phyloP scores from a whole-genome alignment of 2,113 vertebrate genomes.

The Hypocryptadius cinnamomeus region DNA sequence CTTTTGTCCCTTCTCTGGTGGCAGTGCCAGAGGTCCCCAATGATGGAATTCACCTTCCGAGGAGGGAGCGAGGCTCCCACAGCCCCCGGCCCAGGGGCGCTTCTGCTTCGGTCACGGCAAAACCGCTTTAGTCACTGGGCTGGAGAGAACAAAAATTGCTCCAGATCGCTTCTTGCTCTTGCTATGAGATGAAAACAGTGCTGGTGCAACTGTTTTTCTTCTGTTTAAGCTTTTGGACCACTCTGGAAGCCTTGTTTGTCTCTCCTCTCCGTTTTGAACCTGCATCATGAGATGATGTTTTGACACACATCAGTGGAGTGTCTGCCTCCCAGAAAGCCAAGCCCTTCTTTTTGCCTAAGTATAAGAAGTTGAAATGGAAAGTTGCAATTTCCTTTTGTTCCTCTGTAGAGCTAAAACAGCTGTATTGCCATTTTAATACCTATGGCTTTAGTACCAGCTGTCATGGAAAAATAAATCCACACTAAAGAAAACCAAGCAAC shows the following conservation, averaged over 20 bases:
- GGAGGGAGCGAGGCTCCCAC: neutral
- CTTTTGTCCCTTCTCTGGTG: neutral
- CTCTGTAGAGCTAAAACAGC: neutral
- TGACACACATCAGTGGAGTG: neutral
- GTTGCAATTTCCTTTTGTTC: neutral
- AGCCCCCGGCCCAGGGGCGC: neutral
- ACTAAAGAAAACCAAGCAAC: fast-evolving
- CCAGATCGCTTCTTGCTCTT: neutral
- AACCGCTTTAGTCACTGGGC: neutral
- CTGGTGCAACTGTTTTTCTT: neutral
- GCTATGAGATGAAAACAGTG: neutral
- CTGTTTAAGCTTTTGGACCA: neutral
- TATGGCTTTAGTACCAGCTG: neutral
- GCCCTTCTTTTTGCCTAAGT: neutral
- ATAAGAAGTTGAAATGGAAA: neutral
- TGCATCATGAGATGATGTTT: neutral
- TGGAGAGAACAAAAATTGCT: neutral
- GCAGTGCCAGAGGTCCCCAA: neutral
- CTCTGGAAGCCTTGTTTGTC: neutral
- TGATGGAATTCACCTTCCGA: neutral
- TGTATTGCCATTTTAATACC: neutral
- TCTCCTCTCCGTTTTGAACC: neutral
- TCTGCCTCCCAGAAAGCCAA: neutral
- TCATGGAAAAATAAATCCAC: neutral
- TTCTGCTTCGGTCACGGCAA: neutral